These are phyloP conservation scores for Creontiades dilutus DNA, from an alignment of 2,888 invertebrate species.

Conservation along the genomic window DNA sequence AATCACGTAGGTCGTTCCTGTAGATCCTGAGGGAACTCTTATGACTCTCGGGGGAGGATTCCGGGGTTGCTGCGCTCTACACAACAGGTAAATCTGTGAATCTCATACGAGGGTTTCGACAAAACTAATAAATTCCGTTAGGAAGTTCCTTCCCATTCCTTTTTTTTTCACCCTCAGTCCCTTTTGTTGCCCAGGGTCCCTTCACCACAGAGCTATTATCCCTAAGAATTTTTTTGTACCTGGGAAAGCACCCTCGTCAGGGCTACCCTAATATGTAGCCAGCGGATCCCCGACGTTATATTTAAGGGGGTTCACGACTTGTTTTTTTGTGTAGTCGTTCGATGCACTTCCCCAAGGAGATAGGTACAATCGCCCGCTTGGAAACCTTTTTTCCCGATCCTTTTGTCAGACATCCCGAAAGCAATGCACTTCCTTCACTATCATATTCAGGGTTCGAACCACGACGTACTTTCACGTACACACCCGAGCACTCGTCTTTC, in stretches of 20 bases:
- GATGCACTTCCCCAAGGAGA: conserved; percentile 57
- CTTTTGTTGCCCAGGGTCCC: conserved; percentile 52
- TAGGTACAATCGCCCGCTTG: neutral
- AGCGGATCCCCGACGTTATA: conserved; percentile 53
- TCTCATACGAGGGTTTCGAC: conserved; percentile 43
- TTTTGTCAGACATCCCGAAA: neutral
- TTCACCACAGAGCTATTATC: conserved; percentile 57
- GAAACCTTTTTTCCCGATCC: conserved; percentile 1
- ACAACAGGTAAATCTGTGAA: conserved; percentile 55
- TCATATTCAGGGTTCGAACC: neutral
- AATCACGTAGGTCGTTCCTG: conserved; percentile 46
- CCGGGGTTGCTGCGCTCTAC: conserved; percentile 4
- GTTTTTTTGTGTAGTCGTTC: conserved; percentile 42
- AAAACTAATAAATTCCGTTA: conserved; percentile 62
- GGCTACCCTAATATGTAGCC: conserved; percentile 61
- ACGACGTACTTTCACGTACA: neutral
- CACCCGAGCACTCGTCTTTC: neutral
- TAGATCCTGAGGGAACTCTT: conserved; percentile 35
- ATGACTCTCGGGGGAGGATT: neutral
- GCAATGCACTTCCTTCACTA: neutral
- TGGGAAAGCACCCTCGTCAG: conserved; percentile 63
- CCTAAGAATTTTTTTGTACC: conserved; percentile 53
- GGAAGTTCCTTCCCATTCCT: conserved; percentile 57
- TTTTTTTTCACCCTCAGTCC: neutral
- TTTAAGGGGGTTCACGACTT: conserved; percentile 49